Conservation (phyloP, 2,797 vertebrate species). For the Neosilurus mollespiculum region DNA sequence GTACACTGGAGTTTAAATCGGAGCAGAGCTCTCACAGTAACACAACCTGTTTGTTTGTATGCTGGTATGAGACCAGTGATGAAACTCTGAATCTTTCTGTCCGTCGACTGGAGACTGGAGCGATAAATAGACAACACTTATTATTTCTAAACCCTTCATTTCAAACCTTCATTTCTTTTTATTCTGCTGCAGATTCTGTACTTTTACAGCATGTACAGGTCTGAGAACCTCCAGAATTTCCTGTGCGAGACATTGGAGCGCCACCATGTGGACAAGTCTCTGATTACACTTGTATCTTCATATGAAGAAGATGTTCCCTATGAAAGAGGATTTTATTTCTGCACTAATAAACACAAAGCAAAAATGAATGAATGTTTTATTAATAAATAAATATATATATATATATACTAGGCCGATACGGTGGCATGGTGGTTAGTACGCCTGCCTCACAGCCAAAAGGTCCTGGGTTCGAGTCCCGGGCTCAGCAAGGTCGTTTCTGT, state of each 20-base stretch:
- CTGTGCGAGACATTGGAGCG: constrained; percentile 29
- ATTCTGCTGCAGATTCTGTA: neutral
- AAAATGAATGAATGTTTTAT: too few species aligned
- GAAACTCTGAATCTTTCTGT: neutral
- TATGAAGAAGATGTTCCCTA: neutral
- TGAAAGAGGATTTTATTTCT: neutral
- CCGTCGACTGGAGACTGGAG: neutral
- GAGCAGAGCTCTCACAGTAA: neutral
- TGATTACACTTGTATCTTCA: neutral
- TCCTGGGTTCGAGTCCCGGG: too few species aligned
- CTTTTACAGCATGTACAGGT: neutral
- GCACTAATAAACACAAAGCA: neutral
- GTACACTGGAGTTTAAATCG: too few species aligned
- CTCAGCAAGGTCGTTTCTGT: too few species aligned
- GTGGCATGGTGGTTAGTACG: too few species aligned
- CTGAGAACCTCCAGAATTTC: neutral
- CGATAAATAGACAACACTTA: neutral
- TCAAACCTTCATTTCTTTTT: neutral
- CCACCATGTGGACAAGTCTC: constrained; percentile 40
- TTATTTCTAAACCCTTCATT: neutral
- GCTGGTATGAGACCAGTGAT: neutral
- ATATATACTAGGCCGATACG: too few species aligned
- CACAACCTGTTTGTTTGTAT: neutral
- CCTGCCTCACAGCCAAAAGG: too few species aligned
- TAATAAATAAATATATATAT: too few species aligned